A percentile compares a stretch with the other conserved stretches of the same genome.
Conservation (phyloP, 2,888 invertebrate genomes). For the Rhamnusium bicolor region DNA sequence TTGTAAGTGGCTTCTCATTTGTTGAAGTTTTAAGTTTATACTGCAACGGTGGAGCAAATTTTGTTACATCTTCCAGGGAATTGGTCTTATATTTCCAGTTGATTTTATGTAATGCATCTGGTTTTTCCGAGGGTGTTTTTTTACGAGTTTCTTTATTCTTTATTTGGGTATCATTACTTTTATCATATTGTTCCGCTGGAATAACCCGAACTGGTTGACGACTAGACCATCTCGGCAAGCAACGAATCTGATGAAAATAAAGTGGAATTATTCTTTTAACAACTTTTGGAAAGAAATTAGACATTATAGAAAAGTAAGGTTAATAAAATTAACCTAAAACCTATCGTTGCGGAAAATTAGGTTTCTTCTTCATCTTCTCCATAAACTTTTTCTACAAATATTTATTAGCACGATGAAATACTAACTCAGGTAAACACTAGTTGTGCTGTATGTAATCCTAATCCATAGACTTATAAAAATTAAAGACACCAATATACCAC, state of each 20-base stretch:
- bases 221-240: conserved; percentile 71
- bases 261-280: background rate
- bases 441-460: too few species aligned
- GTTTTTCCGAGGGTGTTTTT: background rate
- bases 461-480: too few species aligned
- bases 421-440: too few species aligned
- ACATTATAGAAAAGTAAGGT: background rate
- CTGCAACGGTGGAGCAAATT: conserved; percentile 3
- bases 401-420: background rate
- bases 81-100: conserved; percentile 39
- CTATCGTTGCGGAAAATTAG: too few species aligned
- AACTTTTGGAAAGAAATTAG: conserved; percentile 2
- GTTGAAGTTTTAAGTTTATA: conserved; percentile 25
- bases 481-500: too few species aligned
- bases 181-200: conserved; percentile 71
- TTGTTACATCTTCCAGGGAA: conserved; percentile 20
- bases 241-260: conserved; percentile 50
- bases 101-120: conserved; percentile 22
- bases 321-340: too few species aligned
- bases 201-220: conserved; percentile 73
- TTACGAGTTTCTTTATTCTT: too few species aligned
- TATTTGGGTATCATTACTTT: conserved; percentile 57
- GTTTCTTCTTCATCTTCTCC: background rate
- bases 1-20: conserved; percentile 42
- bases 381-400: background rate